These are phyloP conservation scores for Pionites leucogaster DNA, from an alignment of 2,113 vertebrate genomes.

Conservation along the genomic window DNA sequence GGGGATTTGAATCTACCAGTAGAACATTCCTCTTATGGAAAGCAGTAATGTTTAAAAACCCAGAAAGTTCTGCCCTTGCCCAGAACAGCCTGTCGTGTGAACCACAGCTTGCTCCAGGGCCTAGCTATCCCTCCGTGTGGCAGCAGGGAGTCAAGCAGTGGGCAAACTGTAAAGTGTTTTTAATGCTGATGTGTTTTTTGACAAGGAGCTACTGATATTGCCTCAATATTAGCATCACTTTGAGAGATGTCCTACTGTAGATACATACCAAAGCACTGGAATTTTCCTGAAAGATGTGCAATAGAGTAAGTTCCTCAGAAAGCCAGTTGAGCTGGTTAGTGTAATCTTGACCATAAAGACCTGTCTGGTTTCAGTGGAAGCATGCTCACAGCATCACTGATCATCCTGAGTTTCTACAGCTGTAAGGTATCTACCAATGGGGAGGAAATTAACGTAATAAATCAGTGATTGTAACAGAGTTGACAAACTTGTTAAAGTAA, in stretches of 20 bases:
- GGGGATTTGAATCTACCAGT: not conserved
- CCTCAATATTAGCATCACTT: not conserved
- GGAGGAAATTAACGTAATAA: not conserved
- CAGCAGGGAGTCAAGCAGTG: not conserved
- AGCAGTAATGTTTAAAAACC: not conserved
- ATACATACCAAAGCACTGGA: not conserved
- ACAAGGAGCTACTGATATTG: not conserved
- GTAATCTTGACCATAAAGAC: not conserved
- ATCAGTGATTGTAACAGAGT: not conserved
- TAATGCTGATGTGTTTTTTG: not conserved
- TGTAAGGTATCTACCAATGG: too few species aligned
- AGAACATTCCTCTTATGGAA: not conserved
- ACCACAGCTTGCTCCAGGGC: not conserved
- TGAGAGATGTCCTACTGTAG: not conserved
- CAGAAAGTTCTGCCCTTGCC: not conserved
- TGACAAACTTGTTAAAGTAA: not conserved
- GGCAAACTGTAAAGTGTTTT: not conserved
- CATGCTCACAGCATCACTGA: not conserved
- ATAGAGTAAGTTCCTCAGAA: not conserved
- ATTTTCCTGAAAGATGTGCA: not conserved
- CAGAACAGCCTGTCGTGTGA: not conserved
- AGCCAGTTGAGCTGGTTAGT: fast-evolving
- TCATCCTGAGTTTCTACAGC: fast-evolving
- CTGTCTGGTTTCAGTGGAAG: not conserved
- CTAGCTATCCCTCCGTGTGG: too few species aligned